Conservation (phyloP, 2,888 invertebrate genomes). For the Ethmia dodecea region DNA sequence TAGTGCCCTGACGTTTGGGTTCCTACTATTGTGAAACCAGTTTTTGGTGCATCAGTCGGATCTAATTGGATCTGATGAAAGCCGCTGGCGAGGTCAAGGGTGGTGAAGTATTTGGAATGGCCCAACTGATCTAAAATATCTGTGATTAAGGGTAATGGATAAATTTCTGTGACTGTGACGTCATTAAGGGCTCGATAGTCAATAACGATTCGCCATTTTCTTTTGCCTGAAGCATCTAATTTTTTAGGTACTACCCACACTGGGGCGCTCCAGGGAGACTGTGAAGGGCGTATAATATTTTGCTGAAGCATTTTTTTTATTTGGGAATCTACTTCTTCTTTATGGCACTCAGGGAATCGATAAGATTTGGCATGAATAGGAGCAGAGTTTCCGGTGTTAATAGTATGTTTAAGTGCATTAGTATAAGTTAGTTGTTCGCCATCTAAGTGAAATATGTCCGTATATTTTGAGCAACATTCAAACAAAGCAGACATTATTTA, state of each 20-base stretch:
- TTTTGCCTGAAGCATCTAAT: slow-evolving; percentile 10
- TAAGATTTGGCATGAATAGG: slow-evolving; percentile 18
- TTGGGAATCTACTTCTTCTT: slow-evolving; percentile 13
- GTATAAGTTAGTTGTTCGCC: slow-evolving; percentile 9
- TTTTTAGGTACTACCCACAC: slow-evolving; percentile 17
- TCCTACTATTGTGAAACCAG: slow-evolving; percentile 11
- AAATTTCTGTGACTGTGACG: slow-evolving; percentile 3
- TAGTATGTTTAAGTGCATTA: slow-evolving; percentile 13
- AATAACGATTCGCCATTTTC: slow-evolving; percentile 15
- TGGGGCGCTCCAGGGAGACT: slow-evolving; percentile 14
- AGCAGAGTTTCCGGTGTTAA: slow-evolving; percentile 11
- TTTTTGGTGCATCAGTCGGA: slow-evolving; percentile 11
- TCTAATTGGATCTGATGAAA: slow-evolving; percentile 13
- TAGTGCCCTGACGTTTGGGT: slow-evolving; percentile 8
- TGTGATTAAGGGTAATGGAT: slow-evolving; percentile 12
- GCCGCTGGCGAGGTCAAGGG: slow-evolving; percentile 19
- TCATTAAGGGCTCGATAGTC: no score
- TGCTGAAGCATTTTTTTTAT: slow-evolving; percentile 6
- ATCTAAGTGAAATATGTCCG: slow-evolving; percentile 15
- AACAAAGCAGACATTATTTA: slow-evolving; percentile 7
- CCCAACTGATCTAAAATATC: slow-evolving; percentile 17
- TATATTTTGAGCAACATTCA: slow-evolving; percentile 8
- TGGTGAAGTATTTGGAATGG: slow-evolving; percentile 17
- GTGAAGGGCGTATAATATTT: slow-evolving; percentile 12
- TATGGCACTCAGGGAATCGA: slow-evolving; percentile 14